phyloP scores from a whole-genome alignment of 2,113 vertebrate species.

The Hemiscyllium ocellatum region DNA sequence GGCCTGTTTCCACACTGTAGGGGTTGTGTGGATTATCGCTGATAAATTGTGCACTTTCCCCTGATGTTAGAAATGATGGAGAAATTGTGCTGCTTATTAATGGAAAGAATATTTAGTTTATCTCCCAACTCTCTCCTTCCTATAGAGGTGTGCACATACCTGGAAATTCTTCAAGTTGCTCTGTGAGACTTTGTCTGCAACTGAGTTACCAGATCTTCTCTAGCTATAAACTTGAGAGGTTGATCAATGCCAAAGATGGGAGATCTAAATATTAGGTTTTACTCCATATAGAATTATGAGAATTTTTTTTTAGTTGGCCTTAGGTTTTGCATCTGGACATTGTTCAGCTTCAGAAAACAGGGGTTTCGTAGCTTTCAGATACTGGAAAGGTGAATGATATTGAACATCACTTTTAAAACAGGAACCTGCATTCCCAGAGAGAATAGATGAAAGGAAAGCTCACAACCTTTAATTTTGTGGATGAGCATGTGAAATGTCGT shows the following conservation, averaged over 20 bases:
- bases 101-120: neutral
- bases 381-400: neutral
- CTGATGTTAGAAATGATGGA: neutral
- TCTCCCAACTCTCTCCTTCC: neutral
- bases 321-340: neutral
- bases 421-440: neutral
- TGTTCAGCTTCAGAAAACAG: neutral
- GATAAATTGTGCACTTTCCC: neutral
- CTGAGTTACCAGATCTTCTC: neutral
- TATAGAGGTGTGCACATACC: neutral
- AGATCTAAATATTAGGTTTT: neutral
- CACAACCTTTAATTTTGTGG: too few relatives aligned
- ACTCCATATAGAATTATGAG: neutral
- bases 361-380: neutral
- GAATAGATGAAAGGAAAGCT: neutral
- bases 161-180: neutral
- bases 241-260: neutral
- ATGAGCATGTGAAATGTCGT: too few relatives aligned
- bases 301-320: neutral
- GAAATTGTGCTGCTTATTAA: neutral
- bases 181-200: neutral
- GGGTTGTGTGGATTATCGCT: neutral
- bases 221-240: neutral
- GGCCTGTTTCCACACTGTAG: too few relatives aligned
- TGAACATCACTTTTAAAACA: neutral